Percentiles rank a stretch among this genome's conserved stretches.
These are phyloP conservation scores for Corythornis madagascariensis DNA, from an alignment of 2,113 vertebrate species.

Conservation along the genomic window DNA sequence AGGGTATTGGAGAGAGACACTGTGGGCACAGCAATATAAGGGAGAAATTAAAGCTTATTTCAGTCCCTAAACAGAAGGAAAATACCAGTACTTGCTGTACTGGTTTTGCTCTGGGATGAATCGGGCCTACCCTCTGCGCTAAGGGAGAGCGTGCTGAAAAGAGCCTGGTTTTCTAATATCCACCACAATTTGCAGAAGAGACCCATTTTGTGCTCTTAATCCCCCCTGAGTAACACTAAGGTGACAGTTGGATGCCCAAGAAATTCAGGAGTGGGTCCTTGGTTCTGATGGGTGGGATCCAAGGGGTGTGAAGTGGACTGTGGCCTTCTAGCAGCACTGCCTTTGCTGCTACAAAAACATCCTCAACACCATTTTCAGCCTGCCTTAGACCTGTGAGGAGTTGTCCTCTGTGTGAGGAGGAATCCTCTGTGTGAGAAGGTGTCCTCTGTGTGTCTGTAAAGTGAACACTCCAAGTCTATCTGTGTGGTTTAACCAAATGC, in stretches of 20 bases:
- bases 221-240: neutral
- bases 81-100: neutral
- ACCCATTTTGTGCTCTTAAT: neutral
- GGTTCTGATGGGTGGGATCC: neutral
- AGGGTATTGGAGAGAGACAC: fast-evolving
- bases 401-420: neutral
- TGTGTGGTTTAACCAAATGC: neutral
- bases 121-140: neutral
- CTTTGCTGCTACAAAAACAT: neutral
- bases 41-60: neutral
- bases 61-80: neutral
- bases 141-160: neutral
- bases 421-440: neutral
- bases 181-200: neutral
- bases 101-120: neutral
- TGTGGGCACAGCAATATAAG: neutral
- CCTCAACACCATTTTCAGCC: neutral
- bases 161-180: neutral
- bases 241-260: neutral
- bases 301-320: neutral
- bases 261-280: neutral
- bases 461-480: neutral
- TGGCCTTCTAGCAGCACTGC: neutral
- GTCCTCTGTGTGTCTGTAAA: neutral
- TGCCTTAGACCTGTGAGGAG: neutral